Conservation (phyloP, 2,797 vertebrate genomes). For the Columba guinea region DNA sequence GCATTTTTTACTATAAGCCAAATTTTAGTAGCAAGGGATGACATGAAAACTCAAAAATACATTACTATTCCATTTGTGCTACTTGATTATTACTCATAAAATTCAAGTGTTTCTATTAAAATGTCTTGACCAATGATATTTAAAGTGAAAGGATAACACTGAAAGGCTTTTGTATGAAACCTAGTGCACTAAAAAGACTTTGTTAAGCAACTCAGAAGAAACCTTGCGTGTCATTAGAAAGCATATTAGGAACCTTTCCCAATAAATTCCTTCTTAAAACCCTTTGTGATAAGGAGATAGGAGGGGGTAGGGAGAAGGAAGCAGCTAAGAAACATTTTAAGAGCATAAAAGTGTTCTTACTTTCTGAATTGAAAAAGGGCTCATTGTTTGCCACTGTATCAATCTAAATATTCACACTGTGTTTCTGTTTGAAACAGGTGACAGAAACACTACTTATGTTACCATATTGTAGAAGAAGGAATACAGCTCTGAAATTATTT, state of each 20-base stretch:
- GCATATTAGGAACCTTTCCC: not conserved
- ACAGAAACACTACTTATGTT: not conserved
- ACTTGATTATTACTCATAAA: slow-evolving; percentile 33
- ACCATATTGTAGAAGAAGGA: not conserved
- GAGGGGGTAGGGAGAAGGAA: not conserved
- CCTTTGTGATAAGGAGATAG: not conserved
- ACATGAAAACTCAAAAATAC: not conserved
- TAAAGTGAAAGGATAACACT: slow-evolving; percentile 7
- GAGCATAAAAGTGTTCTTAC: not conserved
- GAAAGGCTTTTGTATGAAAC: not conserved
- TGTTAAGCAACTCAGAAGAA: not conserved
- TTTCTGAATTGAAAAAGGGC: not conserved
- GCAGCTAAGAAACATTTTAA: not conserved
- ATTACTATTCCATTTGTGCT: not conserved
- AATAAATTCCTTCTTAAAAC: not conserved
- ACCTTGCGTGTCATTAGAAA: not conserved
- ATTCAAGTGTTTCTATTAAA: slow-evolving; percentile 46
- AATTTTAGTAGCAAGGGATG: not conserved
- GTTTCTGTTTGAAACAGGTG: not conserved
- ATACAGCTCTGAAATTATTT: not conserved
- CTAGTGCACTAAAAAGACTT: not conserved
- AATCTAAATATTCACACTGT: not conserved
- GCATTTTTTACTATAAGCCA: slow-evolving; percentile 10
- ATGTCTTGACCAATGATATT: not conserved
- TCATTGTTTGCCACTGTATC: not conserved